These are phyloP conservation scores for Aphelocoma coerulescens DNA, from an alignment of 2,113 vertebrate genomes.

Conservation along the genomic window DNA sequence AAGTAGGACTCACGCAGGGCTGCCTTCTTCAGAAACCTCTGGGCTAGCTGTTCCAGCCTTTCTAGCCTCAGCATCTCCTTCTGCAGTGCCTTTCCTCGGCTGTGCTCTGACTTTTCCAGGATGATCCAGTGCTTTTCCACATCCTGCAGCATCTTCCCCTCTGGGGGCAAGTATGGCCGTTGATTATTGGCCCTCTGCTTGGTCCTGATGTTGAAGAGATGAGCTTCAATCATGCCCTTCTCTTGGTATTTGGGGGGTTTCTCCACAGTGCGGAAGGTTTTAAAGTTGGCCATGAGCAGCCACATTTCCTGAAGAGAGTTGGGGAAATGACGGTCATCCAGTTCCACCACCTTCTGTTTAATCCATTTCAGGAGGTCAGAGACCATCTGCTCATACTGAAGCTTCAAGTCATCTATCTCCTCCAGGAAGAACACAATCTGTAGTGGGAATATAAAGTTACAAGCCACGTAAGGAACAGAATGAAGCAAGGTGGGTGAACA, in stretches of 20 bases:
- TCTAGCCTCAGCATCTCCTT: conserved; percentile 80
- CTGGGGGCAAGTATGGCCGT: conserved; percentile 75
- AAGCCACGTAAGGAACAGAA: neutral
- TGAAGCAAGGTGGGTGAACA: neutral
- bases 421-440: conserved; percentile 83
- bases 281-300: conserved; percentile 80
- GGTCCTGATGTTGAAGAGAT: conserved; percentile 83
- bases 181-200: conserved; percentile 83
- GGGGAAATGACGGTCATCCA: conserved; percentile 81
- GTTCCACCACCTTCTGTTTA: conserved; percentile 76
- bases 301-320: conserved; percentile 82
- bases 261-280: conserved; percentile 83
- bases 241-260: conserved; percentile 89
- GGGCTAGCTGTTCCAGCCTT: conserved; percentile 82
- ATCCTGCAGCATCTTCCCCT: conserved; percentile 77
- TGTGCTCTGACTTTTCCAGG: conserved; percentile 78
- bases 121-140: conserved; percentile 81
- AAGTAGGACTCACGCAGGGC: conserved; percentile 82
- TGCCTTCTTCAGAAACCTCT: conserved; percentile 83
- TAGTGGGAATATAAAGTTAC: neutral
- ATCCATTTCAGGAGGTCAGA: conserved; percentile 85
- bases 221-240: conserved; percentile 82
- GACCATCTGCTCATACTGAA: conserved; percentile 78
- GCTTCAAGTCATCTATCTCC: conserved; percentile 79
- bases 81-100: conserved; percentile 73